phyloP scores from a whole-genome alignment of 2,888 invertebrate species.

The Camptogramma bilineatum region DNA sequence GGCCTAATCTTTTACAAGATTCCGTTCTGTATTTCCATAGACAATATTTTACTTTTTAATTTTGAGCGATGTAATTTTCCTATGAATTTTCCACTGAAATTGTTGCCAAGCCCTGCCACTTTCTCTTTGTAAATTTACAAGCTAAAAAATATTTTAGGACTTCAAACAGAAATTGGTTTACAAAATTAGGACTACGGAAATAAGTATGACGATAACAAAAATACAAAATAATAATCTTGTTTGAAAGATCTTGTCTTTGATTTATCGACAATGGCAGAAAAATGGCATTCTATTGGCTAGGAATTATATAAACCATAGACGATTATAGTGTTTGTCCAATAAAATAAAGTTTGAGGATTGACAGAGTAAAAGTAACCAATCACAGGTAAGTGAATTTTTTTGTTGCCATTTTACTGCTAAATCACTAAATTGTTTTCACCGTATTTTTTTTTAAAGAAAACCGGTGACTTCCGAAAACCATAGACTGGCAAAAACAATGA shows the following conservation, averaged over 20 bases:
- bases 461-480: conserved; percentile 3
- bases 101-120: conserved; percentile 58
- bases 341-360: conserved; percentile 19
- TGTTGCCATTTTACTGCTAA: neutral
- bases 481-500: neutral
- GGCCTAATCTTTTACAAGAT: conserved; percentile 87
- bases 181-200: too few species aligned
- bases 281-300: conserved; percentile 12
- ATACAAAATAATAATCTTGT: neutral
- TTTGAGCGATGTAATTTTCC: conserved; percentile 70
- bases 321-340: conserved; percentile 5
- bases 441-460: neutral
- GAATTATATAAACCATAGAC: conserved; percentile 14
- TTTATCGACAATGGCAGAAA: neutral
- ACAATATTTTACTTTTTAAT: conserved; percentile 79
- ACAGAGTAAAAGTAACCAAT: conserved; percentile 4
- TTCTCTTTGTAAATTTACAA: conserved; percentile 38
- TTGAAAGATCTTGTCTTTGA: too few species aligned
- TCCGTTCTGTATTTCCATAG: conserved; percentile 85
- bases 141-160: neutral
- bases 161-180: neutral
- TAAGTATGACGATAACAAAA: neutral
- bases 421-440: neutral
- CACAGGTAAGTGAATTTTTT: neutral
- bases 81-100: conserved; percentile 70